Evolutionary conservation across 2,888 invertebrate species (phyloP), one percentile per base, ranked within the genome.

Genomic region (Bembecia ichneumoniformis): DNA sequence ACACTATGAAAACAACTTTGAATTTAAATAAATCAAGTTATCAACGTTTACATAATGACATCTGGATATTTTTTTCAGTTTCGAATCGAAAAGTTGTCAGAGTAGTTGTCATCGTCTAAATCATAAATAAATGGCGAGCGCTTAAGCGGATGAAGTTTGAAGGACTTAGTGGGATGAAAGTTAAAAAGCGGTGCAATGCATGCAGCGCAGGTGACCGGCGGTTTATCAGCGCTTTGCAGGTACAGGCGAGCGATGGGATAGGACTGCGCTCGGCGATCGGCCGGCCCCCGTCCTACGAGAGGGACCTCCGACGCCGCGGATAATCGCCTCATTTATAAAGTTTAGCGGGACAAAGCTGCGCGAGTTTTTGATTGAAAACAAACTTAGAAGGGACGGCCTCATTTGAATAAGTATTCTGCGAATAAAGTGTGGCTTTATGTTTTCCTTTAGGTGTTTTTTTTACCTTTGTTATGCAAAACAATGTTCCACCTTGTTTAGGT

Each of bases 371-470:
- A 87, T 87, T 87, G 87, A 87, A 87, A 87, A 86, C 83, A 87
- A 87, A 87, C 87, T 87, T 86, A 83, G 87, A 84, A 87, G 87
- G 87, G 86, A 87, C 87, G 80, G 82, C 77, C 83, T 87, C 87
- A 86, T 87, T 87, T 87, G 86, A 87, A 87, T 87, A 87, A 87
- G 87, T 87, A 87, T 87, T 84, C 82, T 79, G 81, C 81, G 83
- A 86, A 87, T 86, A 86, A 87, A 86, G 87, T 86, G 87, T 86
- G 86, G 86, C 83, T 87, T 87, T 82, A 86, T 86, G 86, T 86
- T 87, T 87, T 86, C 82, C 83, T 86, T 84, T 81, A 80, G 83
- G 83, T 83, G 82, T 83, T 86, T 84, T 86, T 86, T 84, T 81
- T 77, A 63, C 80, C 83, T 87, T 87, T 87, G 86, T 87, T 84